Percentiles rank a stretch among this genome's conserved stretches.
Evolutionary conservation across 1,140 invertebrate species (phyloP).

Genomic region (Drosophila aff.): DNA sequence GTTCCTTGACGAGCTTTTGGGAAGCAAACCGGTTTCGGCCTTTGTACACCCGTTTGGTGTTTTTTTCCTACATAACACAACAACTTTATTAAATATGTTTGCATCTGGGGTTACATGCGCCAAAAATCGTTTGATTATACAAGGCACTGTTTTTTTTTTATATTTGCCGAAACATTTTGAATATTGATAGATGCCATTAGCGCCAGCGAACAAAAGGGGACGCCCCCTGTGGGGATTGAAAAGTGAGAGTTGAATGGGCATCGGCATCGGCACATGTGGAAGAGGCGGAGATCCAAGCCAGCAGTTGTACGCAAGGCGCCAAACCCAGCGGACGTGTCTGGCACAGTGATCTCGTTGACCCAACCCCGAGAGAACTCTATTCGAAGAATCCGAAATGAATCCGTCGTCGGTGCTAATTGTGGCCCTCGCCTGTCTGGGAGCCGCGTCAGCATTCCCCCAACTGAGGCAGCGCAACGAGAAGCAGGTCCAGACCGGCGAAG

Average conservation of each 20-base stretch:
- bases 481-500: conserved; percentile 63
- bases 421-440: conserved; percentile 42
- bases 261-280: conserved; percentile 13
- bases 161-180: conserved; percentile 52
- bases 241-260: conserved; percentile 74
- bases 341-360: conserved; percentile 9
- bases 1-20: conserved; percentile 68
- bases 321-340: conserved; percentile 58
- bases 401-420: conserved; percentile 59
- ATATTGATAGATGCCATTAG: conserved; percentile 71
- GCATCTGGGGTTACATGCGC: conserved; percentile 63
- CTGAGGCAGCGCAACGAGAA: conserved; percentile 71
- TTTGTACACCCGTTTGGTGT: conserved; percentile 70
- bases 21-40: conserved; percentile 67
- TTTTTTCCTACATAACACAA: conserved; percentile 50
- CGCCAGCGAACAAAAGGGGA: conserved; percentile 31
- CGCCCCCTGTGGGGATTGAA: conserved; percentile 60
- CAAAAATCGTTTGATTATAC: conserved; percentile 60
- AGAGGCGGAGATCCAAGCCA: conserved; percentile 42
- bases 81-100: conserved; percentile 47
- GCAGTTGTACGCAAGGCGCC: conserved; percentile 57
- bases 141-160: conserved; percentile 17
- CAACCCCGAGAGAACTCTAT: conserved; percentile 3
- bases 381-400: conserved; percentile 56
- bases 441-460: conserved; percentile 60